Conservation (phyloP, 2,113 vertebrate genomes). For the Trichomycterus rosablanca region DNA sequence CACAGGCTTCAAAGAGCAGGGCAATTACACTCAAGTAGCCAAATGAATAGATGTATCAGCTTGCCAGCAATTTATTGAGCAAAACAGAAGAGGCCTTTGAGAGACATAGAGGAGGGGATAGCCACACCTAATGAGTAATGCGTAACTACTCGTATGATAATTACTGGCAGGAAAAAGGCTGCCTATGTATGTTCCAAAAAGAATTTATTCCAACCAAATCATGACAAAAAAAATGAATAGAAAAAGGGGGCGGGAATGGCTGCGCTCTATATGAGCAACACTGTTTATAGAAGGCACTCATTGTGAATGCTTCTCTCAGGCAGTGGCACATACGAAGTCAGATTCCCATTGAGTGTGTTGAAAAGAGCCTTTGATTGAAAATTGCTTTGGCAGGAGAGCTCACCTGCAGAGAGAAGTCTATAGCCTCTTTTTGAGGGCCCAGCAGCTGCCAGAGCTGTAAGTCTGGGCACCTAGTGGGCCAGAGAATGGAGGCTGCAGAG, state of each 20-base stretch:
- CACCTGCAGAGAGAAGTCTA: constrained; percentile 78
- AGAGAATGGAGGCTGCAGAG: constrained; percentile 71
- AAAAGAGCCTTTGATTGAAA: constrained; percentile 79
- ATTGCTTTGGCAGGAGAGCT: constrained; percentile 75
- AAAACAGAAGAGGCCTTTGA: constrained; percentile 53
- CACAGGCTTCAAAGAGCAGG: constrained; percentile 64
- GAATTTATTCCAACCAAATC: constrained; percentile 42
- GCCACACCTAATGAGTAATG: constrained; percentile 64
- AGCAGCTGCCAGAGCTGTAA: constrained; percentile 82
- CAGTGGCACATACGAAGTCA: constrained; percentile 65
- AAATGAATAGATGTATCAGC: constrained; percentile 62
- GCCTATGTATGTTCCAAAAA: constrained; percentile 40
- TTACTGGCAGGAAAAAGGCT: constrained; percentile 39
- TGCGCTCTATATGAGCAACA: constrained; percentile 71
- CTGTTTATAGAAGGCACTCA: constrained; percentile 69
- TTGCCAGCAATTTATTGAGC: constrained; percentile 48
- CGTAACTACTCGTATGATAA: constrained; percentile 49
- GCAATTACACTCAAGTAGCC: constrained; percentile 64
- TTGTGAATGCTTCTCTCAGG: constrained; percentile 71
- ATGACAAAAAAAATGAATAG: constrained; percentile 32
- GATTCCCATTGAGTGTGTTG: constrained; percentile 72
- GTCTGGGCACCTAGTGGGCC: constrained; percentile 75
- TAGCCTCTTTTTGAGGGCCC: constrained; percentile 68
- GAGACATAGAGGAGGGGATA: constrained; percentile 43
- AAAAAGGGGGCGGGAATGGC: constrained; percentile 63